phyloP scores from a whole-genome alignment of 2,888 invertebrate genomes.

The Epistrophe grossulariae region DNA sequence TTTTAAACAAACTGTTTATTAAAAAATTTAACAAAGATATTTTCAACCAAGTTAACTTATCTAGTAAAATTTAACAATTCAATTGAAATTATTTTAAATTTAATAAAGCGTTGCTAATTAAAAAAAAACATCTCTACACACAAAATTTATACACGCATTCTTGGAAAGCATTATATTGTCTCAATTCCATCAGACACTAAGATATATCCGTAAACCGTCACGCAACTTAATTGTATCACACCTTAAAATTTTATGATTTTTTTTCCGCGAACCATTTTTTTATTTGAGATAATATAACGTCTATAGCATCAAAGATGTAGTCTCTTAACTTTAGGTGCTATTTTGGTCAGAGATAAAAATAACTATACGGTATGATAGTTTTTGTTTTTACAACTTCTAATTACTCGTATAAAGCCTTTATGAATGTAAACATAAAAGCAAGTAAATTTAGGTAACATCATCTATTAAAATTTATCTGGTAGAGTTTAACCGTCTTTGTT shows the following conservation, averaged over 20 bases:
- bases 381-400: conserved; percentile 44
- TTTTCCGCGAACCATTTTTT: conserved; percentile 25
- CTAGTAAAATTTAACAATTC: neutral
- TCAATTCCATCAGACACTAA: conserved; percentile 32
- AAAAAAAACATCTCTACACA: neutral
- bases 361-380: conserved; percentile 35
- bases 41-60: neutral
- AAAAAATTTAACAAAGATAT: neutral
- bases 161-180: conserved; percentile 34
- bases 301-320: neutral
- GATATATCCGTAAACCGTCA: conserved; percentile 7
- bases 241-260: conserved; percentile 44
- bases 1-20: no score
- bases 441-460: conserved; percentile 27
- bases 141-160: conserved; percentile 23
- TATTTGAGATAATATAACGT: neutral
- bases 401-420: conserved; percentile 58
- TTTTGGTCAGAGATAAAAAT: conserved; percentile 43
- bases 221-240: conserved; percentile 51
- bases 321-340: conserved; percentile 50
- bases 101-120: conserved; percentile 3
- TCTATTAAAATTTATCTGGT: neutral
- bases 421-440: conserved; percentile 44
- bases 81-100: conserved; percentile 1
- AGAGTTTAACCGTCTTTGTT: neutral